These are phyloP conservation scores for Clarias batrachus DNA, from an alignment of 2,113 vertebrate species.

Conservation along the genomic window DNA sequence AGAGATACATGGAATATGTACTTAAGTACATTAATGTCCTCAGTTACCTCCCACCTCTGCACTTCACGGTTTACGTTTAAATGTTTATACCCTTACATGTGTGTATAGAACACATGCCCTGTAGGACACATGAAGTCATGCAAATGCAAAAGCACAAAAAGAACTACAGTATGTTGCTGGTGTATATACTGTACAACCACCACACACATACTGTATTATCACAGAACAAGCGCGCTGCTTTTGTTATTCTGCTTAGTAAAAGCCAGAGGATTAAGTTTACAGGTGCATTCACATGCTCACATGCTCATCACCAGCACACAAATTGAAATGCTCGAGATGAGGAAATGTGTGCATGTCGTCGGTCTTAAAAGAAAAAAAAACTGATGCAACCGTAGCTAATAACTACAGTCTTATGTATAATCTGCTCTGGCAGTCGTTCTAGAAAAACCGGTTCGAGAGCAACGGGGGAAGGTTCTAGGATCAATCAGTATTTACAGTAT, in stretches of 20 bases:
- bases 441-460: slow-evolving; percentile 24
- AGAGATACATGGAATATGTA: no score
- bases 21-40: no score
- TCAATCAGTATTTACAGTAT: neutral
- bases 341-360: neutral
- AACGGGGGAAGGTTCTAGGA: neutral
- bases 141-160: neutral
- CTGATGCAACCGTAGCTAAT: neutral
- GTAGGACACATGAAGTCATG: neutral
- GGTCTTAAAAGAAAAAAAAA: neutral
- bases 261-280: neutral
- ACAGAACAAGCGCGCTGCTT: neutral
- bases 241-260: neutral
- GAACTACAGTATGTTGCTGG: neutral
- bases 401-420: neutral
- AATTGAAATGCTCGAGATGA: neutral
- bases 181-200: neutral
- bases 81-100: neutral
- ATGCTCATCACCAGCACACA: neutral
- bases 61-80: neutral
- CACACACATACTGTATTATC: neutral
- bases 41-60: no score
- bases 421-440: neutral
- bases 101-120: neutral
- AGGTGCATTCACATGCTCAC: neutral